phyloP scores from a whole-genome alignment of 2,797 vertebrate species.

The Eulemur mongoz region DNA sequence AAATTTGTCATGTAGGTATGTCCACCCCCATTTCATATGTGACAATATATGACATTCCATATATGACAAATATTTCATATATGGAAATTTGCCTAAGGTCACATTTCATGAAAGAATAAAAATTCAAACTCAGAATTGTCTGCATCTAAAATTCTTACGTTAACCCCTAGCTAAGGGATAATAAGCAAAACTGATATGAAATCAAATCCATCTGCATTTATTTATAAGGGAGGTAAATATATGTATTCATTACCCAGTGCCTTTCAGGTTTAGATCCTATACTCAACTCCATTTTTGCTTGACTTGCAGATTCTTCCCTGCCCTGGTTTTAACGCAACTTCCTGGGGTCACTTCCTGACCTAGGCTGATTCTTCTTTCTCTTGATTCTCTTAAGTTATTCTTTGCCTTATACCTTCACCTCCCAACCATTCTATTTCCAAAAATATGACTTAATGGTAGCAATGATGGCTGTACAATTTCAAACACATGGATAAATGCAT shows the following conservation, averaged over 20 bases:
- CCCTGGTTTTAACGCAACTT: background rate
- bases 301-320: background rate
- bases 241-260: too few species aligned
- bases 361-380: background rate
- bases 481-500: background rate
- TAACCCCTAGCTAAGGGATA: background rate
- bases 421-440: background rate
- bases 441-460: background rate
- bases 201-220: background rate
- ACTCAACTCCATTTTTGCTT: background rate
- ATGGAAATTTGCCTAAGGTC: background rate
- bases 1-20: background rate
- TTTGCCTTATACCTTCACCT: background rate
- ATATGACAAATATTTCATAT: background rate
- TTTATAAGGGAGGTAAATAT: background rate
- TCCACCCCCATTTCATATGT: background rate
- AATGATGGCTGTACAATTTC: background rate
- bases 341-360: background rate
- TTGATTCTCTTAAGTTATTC: background rate
- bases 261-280: background rate
- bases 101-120: background rate
- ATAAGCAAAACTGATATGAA: background rate
- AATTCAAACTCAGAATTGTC: background rate
- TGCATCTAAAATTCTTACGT: constrained; percentile 4
- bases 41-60: background rate